A percentile compares a stretch with the other conserved stretches of the same genome.
phyloP scores from a whole-genome alignment of 1,140 invertebrate genomes.

The Drosophila sturtevanti region DNA sequence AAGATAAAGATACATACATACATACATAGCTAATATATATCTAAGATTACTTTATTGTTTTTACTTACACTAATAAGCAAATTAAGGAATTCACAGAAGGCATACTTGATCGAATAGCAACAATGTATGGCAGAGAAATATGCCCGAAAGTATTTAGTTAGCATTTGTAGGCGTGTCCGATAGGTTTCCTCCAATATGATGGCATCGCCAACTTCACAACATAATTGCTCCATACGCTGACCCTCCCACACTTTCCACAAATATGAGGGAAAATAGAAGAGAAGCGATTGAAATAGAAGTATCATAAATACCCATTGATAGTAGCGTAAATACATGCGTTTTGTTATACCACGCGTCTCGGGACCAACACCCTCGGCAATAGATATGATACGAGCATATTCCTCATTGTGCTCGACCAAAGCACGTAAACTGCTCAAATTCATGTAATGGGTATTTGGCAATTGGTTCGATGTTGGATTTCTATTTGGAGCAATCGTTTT shows the following conservation, averaged over 20 bases:
- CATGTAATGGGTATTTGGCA: neutral
- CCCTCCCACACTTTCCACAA: conserved; percentile 91
- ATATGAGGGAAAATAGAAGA: conserved; percentile 89
- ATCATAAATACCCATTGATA: conserved; percentile 95
- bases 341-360: conserved; percentile 82
- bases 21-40: too few species aligned
- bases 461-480: too few species aligned
- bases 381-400: conserved; percentile 53
- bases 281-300: conserved; percentile 90
- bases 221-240: conserved; percentile 84
- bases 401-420: conserved; percentile 50
- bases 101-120: conserved; percentile 87
- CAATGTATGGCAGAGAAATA: conserved; percentile 85
- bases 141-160: conserved; percentile 84
- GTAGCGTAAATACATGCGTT: conserved; percentile 89
- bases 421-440: conserved; percentile 56
- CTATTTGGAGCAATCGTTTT: neutral
- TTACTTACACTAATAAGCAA: conserved; percentile 86
- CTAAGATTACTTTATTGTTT: too few species aligned
- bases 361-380: conserved; percentile 70
- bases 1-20: neutral
- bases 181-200: conserved; percentile 83
- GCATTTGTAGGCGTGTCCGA: conserved; percentile 83
- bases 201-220: conserved; percentile 83
- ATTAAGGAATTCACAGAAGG: conserved; percentile 89